A percentile compares a stretch with the other conserved stretches of the same genome.
These are phyloP conservation scores for Itoplectis maculator DNA, from an alignment of 2,888 invertebrate genomes.

Conservation along the genomic window DNA sequence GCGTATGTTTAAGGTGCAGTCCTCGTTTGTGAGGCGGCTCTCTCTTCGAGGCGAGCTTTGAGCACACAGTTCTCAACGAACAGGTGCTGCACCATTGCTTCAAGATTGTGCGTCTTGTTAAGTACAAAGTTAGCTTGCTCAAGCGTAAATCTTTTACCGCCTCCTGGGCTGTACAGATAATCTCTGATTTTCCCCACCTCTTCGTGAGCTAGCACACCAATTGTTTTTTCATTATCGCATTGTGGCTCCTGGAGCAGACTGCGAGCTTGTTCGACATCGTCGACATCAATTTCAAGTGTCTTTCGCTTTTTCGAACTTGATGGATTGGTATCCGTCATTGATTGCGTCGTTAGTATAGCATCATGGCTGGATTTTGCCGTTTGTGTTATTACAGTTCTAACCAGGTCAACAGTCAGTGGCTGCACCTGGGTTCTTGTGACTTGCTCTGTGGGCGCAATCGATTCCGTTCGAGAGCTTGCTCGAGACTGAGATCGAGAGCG, in stretches of 20 bases:
- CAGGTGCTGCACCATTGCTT: neutral
- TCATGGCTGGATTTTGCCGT: too few species aligned
- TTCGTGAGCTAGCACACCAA: neutral
- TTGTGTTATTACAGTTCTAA: too few species aligned
- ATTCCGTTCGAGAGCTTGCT: too few species aligned
- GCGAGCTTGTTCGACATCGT: neutral
- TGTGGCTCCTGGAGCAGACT: too few species aligned
- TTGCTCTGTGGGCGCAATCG: too few species aligned
- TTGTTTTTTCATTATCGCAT: neutral
- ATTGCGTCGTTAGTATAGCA: too few species aligned
- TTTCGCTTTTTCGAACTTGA: neutral
- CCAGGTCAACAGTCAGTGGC: too few species aligned
- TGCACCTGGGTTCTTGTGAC: too few species aligned
- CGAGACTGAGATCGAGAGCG: too few species aligned
- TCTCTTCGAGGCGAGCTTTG: neutral
- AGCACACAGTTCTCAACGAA: neutral
- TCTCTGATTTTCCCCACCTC: neutral
- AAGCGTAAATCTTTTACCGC: neutral
- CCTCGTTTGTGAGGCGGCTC: neutral
- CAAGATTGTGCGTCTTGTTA: neutral
- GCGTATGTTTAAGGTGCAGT: neutral
- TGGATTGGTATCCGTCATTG: too few species aligned
- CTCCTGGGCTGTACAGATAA: neutral
- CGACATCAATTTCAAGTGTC: neutral
- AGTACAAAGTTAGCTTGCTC: neutral